Base-by-base conservation (phyloP, 2,797 vertebrate species). In the Ataeniobius toweri region DNA sequence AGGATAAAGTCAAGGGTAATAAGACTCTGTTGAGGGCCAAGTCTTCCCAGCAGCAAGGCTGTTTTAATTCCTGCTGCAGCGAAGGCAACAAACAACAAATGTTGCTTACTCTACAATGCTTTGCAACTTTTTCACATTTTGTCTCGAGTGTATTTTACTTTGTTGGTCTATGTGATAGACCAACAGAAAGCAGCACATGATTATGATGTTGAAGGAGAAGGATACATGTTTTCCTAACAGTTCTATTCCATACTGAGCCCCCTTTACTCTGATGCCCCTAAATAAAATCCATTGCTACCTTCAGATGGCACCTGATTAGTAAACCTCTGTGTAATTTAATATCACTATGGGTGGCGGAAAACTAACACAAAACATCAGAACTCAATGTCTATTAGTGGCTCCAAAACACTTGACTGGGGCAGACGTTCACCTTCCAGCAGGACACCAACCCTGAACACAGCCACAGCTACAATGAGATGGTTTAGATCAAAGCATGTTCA, bases 1-100 rank as follows among this genome's bases (percentile, higher is more conserved):
- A 81, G 79, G 73, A 81, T 74, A 82, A 83, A 83, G 83, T 86
- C 81, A 81, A 84, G 85, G 86, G 67, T 68, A 84, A 67, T 41
- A 65, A 75, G 67, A 26, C 80, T 79, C 41, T 72, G 39, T 28
- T 39, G 78, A 6, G 22, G 73, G 77, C 80, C 55, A 80, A 78
- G 76, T 68, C 26, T 12, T 41, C 56, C 63, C 71, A 46, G 77
- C 78, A 84, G 79, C 77, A 28, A 72, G 71, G 73, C 80, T 74
- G 73, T 75, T 82, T 73, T 44, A 78, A 69, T 78, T 71, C 2
- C 20, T 80, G 77, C 69, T 65, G 74, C 50, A 69, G 59, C 6
- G 16, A 80, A 68, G 72, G 55, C 73, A 71, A 76, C 70, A 76
- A 84, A 13, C 41, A 89, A 88, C 75, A 71, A 70, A 71, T 24